These are phyloP conservation scores for Drosophila rufa DNA, from an alignment of 1,140 invertebrate genomes.

Conservation along the genomic window DNA sequence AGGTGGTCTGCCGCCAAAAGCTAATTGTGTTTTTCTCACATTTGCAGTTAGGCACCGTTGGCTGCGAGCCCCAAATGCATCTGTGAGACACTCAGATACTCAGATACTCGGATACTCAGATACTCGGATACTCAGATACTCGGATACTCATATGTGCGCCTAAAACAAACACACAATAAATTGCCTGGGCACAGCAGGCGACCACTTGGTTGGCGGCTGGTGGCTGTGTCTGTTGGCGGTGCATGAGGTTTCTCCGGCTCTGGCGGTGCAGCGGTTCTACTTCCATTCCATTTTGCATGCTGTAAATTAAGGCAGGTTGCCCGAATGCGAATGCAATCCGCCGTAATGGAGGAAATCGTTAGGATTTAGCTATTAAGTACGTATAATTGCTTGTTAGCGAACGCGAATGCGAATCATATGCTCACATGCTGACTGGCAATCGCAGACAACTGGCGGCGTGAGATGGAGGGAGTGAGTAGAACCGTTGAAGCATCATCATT, in stretches of 20 bases:
- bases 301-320: constrained; percentile 76
- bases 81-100: constrained; percentile 66
- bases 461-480: constrained; percentile 20
- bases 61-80: constrained; percentile 28
- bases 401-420: constrained; percentile 43
- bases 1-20: constrained; percentile 81
- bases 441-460: constrained; percentile 11
- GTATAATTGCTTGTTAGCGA: constrained; percentile 71
- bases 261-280: constrained; percentile 38
- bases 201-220: constrained; percentile 30
- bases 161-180: constrained; percentile 84
- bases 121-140: constrained; percentile 52
- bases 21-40: constrained; percentile 83
- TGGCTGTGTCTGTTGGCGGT: constrained; percentile 34
- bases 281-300: constrained; percentile 81
- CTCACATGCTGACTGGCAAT: constrained; percentile 23
- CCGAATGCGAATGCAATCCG: constrained; percentile 57
- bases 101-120: constrained; percentile 10
- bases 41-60: constrained; percentile 73
- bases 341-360: constrained; percentile 74
- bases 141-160: constrained; percentile 66
- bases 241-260: constrained; percentile 12
- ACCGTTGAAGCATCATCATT: constrained; percentile 31
- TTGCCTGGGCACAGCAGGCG: constrained; percentile 75
- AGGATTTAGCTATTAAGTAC: constrained; percentile 63